phyloP scores from a whole-genome alignment of 2,797 vertebrate species.

The Enoplosus armatus region DNA sequence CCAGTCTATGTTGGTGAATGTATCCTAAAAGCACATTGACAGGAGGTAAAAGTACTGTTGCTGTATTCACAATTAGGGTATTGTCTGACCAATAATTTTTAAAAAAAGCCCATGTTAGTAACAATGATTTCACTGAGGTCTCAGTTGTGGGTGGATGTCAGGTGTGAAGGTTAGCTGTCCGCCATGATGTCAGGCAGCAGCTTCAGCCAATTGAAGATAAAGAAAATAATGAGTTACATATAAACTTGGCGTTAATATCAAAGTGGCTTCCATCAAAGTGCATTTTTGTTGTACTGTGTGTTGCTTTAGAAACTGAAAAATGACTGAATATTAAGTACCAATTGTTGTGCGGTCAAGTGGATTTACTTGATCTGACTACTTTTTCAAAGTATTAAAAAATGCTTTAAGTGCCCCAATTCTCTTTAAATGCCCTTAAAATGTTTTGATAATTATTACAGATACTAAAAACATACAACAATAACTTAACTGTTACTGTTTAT shows the following conservation, averaged over 20 bases:
- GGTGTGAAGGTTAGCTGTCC: too few relatives aligned
- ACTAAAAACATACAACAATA: too few relatives aligned
- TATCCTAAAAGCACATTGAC: neutral
- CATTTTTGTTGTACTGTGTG: neutral
- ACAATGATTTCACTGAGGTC: too few relatives aligned
- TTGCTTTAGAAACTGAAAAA: neutral
- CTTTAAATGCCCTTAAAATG: too few relatives aligned
- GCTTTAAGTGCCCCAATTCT: neutral
- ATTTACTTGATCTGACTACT: neutral
- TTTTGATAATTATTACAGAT: too few relatives aligned
- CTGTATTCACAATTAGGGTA: neutral
- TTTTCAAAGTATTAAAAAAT: neutral
- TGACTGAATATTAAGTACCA: neutral
- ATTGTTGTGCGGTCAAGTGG: too few relatives aligned
- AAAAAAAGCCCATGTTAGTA: too few relatives aligned
- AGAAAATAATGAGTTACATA: neutral
- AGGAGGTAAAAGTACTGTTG: neutral
- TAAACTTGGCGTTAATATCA: neutral
- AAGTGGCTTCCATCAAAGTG: neutral
- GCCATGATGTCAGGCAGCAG: too few relatives aligned
- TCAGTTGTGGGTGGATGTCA: neutral
- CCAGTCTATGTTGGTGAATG: neutral
- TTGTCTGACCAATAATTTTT: neutral
- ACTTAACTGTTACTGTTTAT: too few relatives aligned
- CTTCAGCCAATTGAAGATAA: too few relatives aligned